phyloP scores from a whole-genome alignment of 2,888 invertebrate genomes.

The Stenotaenia linearis region DNA sequence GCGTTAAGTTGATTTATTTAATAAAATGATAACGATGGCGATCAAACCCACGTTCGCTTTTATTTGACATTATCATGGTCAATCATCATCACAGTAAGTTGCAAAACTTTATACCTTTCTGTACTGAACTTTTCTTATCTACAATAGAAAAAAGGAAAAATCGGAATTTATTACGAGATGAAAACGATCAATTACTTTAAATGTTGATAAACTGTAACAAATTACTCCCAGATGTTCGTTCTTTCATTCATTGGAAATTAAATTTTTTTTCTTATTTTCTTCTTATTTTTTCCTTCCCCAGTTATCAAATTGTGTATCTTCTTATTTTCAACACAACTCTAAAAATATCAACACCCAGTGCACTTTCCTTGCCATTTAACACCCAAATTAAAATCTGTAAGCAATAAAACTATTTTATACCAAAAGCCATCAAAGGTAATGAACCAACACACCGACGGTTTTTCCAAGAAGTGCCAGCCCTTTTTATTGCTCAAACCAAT shows the following conservation, averaged over 20 bases:
- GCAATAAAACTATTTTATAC: neutral
- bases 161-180: neutral
- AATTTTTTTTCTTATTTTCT: neutral
- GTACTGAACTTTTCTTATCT: neutral
- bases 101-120: neutral
- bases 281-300: neutral
- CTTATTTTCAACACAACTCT: no score
- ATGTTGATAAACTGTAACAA: neutral
- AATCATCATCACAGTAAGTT: neutral
- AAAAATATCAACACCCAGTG: neutral
- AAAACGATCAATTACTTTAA: neutral
- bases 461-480: neutral
- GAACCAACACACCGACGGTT: neutral
- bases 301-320: no score
- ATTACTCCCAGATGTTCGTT: neutral
- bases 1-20: neutral
- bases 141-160: neutral
- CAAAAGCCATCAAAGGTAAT: neutral
- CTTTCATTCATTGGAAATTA: neutral
- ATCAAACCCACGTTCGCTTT: neutral
- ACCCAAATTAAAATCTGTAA: neutral
- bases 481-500: neutral
- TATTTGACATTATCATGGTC: neutral
- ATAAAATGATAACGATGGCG: neutral
- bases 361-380: neutral